Conservation (phyloP, 2,797 vertebrate genomes). For the Leucoraja ocellata region DNA sequence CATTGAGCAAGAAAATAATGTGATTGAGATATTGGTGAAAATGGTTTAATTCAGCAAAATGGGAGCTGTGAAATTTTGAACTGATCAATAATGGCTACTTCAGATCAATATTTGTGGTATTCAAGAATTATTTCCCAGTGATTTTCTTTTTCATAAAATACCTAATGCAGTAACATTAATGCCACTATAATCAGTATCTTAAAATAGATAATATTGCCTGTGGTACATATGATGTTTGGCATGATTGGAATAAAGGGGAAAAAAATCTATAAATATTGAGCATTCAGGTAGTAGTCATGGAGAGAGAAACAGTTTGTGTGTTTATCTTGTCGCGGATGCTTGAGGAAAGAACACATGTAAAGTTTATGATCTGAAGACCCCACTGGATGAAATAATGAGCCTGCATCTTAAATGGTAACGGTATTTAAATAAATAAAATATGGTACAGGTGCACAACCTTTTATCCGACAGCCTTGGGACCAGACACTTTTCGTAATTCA, state of each 20-base stretch:
- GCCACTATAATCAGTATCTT: not conserved
- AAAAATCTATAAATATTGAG: not conserved
- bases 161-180: not conserved
- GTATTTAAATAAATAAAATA: too few species aligned
- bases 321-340: too few species aligned
- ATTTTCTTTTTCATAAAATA: not conserved
- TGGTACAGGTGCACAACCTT: too few species aligned
- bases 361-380: not conserved
- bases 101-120: not conserved
- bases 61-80: not conserved
- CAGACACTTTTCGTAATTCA: too few species aligned
- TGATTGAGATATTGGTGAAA: not conserved
- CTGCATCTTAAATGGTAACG: too few species aligned
- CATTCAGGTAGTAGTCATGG: not conserved
- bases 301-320: not conserved
- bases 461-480: too few species aligned
- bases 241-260: not conserved
- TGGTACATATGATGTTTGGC: not conserved
- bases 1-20: not conserved
- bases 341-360: not conserved
- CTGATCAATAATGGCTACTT: not conserved
- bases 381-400: too few species aligned
- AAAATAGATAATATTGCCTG: not conserved
- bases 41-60: not conserved
- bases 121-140: not conserved